Evolutionary conservation across 2,888 invertebrate species (phyloP).

Genomic region (Drosophila meridionalis): DNA sequence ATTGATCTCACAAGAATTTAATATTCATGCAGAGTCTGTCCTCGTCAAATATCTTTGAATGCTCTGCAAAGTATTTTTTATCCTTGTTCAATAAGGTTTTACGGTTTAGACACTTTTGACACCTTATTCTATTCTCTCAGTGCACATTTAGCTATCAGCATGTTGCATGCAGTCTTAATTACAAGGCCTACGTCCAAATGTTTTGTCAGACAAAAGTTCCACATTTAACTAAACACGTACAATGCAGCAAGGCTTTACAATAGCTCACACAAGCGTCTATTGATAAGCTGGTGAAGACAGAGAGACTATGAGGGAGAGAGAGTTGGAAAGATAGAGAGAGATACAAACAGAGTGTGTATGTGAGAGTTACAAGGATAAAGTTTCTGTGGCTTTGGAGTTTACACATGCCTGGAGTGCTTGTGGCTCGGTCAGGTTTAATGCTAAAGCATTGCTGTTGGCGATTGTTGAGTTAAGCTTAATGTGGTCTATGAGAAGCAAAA

Average conservation of each 20-base stretch:
- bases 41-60: not conserved
- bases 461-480: not conserved
- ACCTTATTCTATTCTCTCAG: not conserved
- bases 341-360: not conserved
- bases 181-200: conserved; percentile 21
- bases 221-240: conserved; percentile 6
- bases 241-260: conserved; percentile 7
- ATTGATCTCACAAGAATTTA: too few species aligned
- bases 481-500: not conserved
- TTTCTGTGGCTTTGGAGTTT: not conserved
- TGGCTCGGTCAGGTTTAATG: not conserved
- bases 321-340: not conserved
- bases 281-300: not conserved
- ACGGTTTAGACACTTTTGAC: not conserved
- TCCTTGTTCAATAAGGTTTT: not conserved
- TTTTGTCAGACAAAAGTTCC: conserved; percentile 26
- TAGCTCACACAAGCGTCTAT: conserved; percentile 1
- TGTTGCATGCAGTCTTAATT: conserved; percentile 23
- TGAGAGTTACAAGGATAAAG: not conserved
- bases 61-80: not conserved
- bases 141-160: conserved; percentile 5
- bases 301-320: not conserved
- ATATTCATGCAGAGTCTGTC: not conserved
- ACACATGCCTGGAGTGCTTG: not conserved
- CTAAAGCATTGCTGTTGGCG: not conserved